A percentile compares a stretch with the other conserved stretches of the same genome.
Conservation (phyloP, 2,888 invertebrate genomes). For the Caenorhabditis japonica region DNA sequence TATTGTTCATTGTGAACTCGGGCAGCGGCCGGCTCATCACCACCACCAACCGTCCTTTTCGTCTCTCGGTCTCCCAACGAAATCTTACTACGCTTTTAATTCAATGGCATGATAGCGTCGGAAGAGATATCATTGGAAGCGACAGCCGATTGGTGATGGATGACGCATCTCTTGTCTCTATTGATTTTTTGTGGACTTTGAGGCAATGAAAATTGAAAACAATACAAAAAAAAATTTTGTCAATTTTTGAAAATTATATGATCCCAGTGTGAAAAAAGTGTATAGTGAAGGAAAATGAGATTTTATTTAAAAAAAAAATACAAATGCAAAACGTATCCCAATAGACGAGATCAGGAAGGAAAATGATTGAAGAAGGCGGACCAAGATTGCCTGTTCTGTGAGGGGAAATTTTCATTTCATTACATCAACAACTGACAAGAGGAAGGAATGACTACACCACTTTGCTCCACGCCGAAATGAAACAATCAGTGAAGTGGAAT, state of each 20-base stretch:
- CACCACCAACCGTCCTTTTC: slow-evolving; percentile 40
- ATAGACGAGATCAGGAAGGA: too few relatives aligned
- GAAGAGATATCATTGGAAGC: too few relatives aligned
- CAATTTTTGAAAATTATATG: slow-evolving; percentile 18
- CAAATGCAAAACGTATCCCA: too few relatives aligned
- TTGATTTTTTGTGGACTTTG: slow-evolving; percentile 37
- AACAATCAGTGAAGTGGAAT: slow-evolving; percentile 43
- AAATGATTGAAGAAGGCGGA: too few relatives aligned
- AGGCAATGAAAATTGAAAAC: too few relatives aligned
- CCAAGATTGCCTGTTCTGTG: too few relatives aligned
- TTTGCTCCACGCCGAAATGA: too few relatives aligned
- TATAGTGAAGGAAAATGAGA: slow-evolving; percentile 8
- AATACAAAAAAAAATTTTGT: too few relatives aligned
- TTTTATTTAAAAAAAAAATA: slow-evolving; percentile 12
- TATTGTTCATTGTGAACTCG: slow-evolving; percentile 43
- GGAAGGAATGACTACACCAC: too few relatives aligned
- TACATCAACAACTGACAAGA: slow-evolving; percentile 12
- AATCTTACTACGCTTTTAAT: slow-evolving; percentile 14
- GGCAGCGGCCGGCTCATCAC: too few relatives aligned
- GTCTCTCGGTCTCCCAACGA: slow-evolving; percentile 41
- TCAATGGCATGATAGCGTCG: too few relatives aligned
- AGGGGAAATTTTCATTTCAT: too few relatives aligned
- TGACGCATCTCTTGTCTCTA: slow-evolving; percentile 23
- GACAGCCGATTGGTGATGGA: slow-evolving; percentile 4
- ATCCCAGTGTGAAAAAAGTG: slow-evolving; percentile 33